Evolutionary conservation across 2,888 invertebrate genomes (phyloP).

Genomic region (Artemia sinica): DNA sequence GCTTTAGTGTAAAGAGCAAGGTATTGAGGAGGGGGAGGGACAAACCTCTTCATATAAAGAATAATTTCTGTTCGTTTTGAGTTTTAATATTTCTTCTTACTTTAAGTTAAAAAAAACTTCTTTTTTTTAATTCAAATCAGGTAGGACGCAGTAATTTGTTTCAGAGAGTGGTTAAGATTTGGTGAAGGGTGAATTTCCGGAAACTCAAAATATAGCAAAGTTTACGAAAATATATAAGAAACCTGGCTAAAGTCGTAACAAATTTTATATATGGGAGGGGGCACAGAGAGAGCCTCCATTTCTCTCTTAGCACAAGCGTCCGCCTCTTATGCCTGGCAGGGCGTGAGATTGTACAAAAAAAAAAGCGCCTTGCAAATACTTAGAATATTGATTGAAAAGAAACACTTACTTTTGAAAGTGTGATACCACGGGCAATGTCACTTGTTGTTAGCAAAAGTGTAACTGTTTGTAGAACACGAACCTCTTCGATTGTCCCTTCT

Average conservation of each 20-base stretch:
- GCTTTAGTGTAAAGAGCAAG: conserved; percentile 18
- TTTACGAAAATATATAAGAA: conserved; percentile 6
- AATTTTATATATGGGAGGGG: not conserved
- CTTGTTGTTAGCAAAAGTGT: conserved; percentile 88
- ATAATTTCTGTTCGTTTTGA: not conserved
- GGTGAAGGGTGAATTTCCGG: no score
- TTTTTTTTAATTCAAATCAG: no score
- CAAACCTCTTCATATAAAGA: no score
- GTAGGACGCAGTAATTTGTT: no score
- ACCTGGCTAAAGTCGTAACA: not conserved
- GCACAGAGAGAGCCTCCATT: not conserved
- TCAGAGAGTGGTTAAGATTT: no score
- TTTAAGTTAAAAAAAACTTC: no score
- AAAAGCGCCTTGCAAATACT: no score
- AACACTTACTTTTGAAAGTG: conserved; percentile 62
- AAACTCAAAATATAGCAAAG: not conserved
- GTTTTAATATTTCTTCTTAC: not conserved
- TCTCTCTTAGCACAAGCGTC: no score
- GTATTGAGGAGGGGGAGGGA: conserved; percentile 15
- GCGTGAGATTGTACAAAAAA: no score
- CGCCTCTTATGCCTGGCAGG: no score
- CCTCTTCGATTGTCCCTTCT: conserved; percentile 83
- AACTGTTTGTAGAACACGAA: conserved; percentile 87
- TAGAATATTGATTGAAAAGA: no score
- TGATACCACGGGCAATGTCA: conserved; percentile 79